phyloP scores from a whole-genome alignment of 2,113 vertebrate species.

The Chloropsis hardwickii region DNA sequence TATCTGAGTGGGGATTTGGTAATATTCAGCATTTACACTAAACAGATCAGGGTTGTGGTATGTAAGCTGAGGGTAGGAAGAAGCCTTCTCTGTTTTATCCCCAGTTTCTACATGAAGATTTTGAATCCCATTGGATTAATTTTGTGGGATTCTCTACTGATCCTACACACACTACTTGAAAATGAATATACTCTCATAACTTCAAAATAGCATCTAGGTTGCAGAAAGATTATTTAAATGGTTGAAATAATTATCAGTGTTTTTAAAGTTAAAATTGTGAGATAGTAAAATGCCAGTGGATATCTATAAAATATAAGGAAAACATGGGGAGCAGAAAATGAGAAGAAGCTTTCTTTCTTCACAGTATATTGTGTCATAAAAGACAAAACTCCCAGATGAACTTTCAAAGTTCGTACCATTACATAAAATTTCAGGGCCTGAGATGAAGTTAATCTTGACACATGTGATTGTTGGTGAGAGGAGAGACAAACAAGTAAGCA shows the following conservation, averaged over 20 bases:
- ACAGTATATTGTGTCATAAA: background rate
- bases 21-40: background rate
- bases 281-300: background rate
- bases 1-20: accelerated
- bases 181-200: background rate
- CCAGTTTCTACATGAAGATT: background rate
- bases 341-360: background rate
- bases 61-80: background rate
- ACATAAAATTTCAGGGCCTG: background rate
- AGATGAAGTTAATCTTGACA: background rate
- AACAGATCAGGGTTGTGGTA: background rate
- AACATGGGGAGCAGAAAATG: background rate
- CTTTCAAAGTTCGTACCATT: background rate
- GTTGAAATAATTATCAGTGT: background rate
- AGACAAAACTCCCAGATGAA: background rate
- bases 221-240: background rate
- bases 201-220: background rate
- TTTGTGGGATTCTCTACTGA: background rate
- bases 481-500: background rate
- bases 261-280: background rate
- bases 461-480: background rate
- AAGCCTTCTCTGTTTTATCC: background rate
- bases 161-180: background rate
- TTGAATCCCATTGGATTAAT: background rate
- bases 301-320: background rate